Percentiles rank a stretch among this genome's conserved stretches.
Evolutionary conservation across 1,140 invertebrate genomes (phyloP).

Genomic region (Holotrichia oblita): DNA sequence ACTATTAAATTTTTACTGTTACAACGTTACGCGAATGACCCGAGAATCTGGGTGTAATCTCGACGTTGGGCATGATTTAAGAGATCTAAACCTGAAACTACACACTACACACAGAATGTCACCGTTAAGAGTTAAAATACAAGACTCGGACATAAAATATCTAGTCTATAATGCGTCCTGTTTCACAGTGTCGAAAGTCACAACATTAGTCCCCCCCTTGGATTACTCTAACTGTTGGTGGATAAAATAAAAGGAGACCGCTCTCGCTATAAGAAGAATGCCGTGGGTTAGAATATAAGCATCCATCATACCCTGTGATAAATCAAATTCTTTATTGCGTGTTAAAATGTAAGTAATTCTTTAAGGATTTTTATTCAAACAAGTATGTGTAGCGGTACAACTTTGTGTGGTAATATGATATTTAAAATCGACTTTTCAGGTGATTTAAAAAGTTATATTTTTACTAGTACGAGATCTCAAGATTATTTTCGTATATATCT

Average conservation of each 20-base stretch:
- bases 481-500: too few species aligned
- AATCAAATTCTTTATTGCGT: conserved; percentile 5
- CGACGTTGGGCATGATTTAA: background rate
- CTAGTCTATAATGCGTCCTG: background rate
- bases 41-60: background rate
- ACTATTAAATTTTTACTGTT: too few species aligned
- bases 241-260: too few species aligned
- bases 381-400: background rate
- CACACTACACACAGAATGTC: background rate
- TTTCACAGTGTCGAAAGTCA: background rate
- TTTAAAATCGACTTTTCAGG: background rate
- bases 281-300: too few species aligned
- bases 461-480: too few species aligned
- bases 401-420: background rate
- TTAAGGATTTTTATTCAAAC: background rate
- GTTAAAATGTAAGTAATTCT: conserved; percentile 15
- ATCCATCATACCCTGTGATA: background rate
- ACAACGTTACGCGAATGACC: too few species aligned
- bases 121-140: background rate
- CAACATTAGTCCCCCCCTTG: background rate
- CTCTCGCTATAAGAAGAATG: too few species aligned
- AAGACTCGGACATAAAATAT: background rate
- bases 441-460: too few species aligned
- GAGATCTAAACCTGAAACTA: background rate
- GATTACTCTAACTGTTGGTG: background rate